These are phyloP conservation scores for Tipula lateralis DNA, from an alignment of 2,888 invertebrate genomes.

Conservation along the genomic window DNA sequence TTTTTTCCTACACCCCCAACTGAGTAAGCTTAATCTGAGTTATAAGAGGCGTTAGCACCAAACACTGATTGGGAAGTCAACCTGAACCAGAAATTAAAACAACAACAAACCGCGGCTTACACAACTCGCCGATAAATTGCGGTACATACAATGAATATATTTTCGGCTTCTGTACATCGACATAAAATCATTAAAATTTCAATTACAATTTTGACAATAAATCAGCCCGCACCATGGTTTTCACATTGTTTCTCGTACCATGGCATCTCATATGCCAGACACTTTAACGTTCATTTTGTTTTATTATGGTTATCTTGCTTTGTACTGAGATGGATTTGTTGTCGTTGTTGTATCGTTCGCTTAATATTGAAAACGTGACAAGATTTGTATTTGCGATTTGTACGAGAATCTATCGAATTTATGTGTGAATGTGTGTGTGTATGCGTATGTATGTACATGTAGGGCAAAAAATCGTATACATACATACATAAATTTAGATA, in stretches of 20 bases:
- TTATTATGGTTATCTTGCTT: neutral
- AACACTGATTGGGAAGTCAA: no score
- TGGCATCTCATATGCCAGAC: neutral
- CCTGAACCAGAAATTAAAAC: no score
- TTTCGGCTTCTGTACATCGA: no score
- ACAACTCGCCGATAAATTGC: no score
- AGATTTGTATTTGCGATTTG: slow-evolving; percentile 7
- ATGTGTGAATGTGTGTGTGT: neutral
- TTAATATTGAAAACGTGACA: neutral
- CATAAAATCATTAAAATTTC: neutral
- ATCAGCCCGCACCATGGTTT: neutral
- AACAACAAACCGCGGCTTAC: no score
- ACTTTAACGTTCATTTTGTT: neutral
- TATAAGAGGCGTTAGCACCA: no score
- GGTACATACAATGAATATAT: no score
- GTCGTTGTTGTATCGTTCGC: neutral
- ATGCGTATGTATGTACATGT: neutral
- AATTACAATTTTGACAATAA: neutral
- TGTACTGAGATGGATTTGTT: neutral
- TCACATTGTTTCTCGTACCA: no score
- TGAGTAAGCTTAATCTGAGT: no score
- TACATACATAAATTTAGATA: neutral
- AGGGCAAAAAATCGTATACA: neutral
- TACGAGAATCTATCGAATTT: neutral
- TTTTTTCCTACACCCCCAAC: no score